These are phyloP conservation scores for Poecilia wingei DNA, from an alignment of 2,797 vertebrate species.

Conservation along the genomic window DNA sequence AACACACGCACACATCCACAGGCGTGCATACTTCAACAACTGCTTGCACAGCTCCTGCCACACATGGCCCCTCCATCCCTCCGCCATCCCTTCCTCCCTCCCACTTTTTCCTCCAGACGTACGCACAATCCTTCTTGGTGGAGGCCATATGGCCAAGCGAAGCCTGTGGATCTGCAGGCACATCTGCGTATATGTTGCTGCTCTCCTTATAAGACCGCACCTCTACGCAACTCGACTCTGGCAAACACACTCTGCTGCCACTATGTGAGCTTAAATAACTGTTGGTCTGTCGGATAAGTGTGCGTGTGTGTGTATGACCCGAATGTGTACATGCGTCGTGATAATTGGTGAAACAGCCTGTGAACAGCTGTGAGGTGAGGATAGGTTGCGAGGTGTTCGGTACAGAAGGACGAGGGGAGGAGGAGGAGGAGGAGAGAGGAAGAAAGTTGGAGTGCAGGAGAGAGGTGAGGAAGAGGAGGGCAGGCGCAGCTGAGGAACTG, in stretches of 20 bases:
- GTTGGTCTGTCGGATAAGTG: slow-evolving; percentile 31
- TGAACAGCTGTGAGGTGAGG: slow-evolving; percentile 80
- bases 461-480: background rate
- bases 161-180: slow-evolving; percentile 99
- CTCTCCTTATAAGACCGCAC: slow-evolving; percentile 81
- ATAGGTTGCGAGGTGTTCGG: slow-evolving; percentile 73
- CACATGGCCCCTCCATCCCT: slow-evolving; percentile 77
- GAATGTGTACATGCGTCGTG: slow-evolving; percentile 73
- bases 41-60: slow-evolving; percentile 78
- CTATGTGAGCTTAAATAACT: slow-evolving; percentile 45
- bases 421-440: slow-evolving; percentile 33
- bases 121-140: slow-evolving; percentile 95
- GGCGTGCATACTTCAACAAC: slow-evolving; percentile 76
- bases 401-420: slow-evolving; percentile 59
- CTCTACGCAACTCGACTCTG: slow-evolving; percentile 25
- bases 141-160: slow-evolving; percentile 98
- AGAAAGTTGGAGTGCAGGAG: slow-evolving; percentile 26
- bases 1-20: slow-evolving; percentile 60
- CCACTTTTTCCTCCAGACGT: slow-evolving; percentile 91
- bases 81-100: slow-evolving; percentile 81
- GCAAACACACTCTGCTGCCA: slow-evolving; percentile 54
- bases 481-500: slow-evolving; percentile 14
- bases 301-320: slow-evolving; percentile 51
- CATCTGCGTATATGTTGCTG: slow-evolving; percentile 97
- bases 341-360: slow-evolving; percentile 84